Conservation (phyloP, 2,113 vertebrate species). For the Sturnus vulgaris region DNA sequence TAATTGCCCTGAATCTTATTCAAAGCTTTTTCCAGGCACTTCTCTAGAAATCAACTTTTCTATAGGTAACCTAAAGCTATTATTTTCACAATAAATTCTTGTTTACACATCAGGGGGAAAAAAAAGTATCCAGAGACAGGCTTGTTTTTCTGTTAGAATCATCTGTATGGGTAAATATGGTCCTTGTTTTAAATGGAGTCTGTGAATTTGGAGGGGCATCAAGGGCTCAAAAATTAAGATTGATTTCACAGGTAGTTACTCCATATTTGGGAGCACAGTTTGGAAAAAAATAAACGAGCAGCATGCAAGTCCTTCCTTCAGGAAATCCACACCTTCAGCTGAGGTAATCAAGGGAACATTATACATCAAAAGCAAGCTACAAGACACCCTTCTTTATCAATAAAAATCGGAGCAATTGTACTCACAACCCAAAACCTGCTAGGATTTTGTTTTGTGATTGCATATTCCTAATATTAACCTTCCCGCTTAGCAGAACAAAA, state of each 20-base stretch:
- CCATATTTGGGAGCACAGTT: neutral
- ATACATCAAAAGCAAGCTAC: neutral
- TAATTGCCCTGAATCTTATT: neutral
- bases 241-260: neutral
- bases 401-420: neutral
- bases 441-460: neutral
- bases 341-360: neutral
- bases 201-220: neutral
- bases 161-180: neutral
- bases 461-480: rapidly evolving
- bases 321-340: neutral
- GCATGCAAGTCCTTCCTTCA: neutral
- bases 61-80: neutral
- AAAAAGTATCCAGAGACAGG: neutral
- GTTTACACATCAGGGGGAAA: neutral
- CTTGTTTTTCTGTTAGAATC: neutral
- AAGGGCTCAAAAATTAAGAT: neutral
- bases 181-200: neutral
- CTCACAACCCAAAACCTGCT: neutral
- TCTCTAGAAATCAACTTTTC: neutral
- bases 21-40: neutral
- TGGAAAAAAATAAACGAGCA: neutral
- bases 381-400: neutral
- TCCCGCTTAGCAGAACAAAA: neutral
- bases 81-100: neutral